These are phyloP conservation scores for Rousettus leschenaultii DNA, from an alignment of 2,113 vertebrate genomes.

Conservation along the genomic window DNA sequence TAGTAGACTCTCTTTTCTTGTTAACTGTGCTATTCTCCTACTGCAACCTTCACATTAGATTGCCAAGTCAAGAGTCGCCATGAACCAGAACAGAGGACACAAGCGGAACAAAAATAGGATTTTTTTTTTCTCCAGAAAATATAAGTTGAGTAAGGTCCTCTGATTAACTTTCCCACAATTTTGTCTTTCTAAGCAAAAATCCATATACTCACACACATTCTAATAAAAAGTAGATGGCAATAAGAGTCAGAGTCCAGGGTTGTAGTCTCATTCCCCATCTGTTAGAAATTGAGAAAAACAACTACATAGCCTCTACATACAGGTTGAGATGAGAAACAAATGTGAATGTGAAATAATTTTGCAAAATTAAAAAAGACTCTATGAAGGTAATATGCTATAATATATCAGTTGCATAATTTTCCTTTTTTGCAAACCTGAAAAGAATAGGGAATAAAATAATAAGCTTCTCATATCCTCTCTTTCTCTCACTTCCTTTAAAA, in stretches of 20 bases:
- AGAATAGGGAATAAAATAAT: slow-evolving; percentile 47
- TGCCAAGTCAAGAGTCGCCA: background rate
- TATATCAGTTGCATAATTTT: background rate
- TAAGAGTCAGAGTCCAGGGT: background rate
- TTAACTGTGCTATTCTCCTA: background rate
- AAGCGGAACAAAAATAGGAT: background rate
- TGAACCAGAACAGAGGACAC: background rate
- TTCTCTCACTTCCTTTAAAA: slow-evolving; percentile 1
- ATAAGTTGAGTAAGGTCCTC: background rate
- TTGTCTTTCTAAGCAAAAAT: slow-evolving; percentile 33
- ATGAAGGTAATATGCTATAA: slow-evolving; percentile 3
- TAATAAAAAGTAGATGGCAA: background rate
- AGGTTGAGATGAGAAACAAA: background rate
- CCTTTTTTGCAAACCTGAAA: background rate
- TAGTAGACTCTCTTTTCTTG: background rate
- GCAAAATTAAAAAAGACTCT: slow-evolving; percentile 36
- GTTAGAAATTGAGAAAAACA: slow-evolving; percentile 6
- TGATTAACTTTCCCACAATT: background rate
- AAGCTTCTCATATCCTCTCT: background rate
- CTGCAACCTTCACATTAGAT: background rate
- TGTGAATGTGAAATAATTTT: slow-evolving; percentile 1
- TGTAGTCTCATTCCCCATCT: background rate
- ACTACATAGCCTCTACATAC: background rate
- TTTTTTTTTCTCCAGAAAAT: background rate
- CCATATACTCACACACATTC: background rate